These are phyloP conservation scores for Drosophila mercatorum DNA, from an alignment of 2,888 invertebrate genomes.

Conservation along the genomic window DNA sequence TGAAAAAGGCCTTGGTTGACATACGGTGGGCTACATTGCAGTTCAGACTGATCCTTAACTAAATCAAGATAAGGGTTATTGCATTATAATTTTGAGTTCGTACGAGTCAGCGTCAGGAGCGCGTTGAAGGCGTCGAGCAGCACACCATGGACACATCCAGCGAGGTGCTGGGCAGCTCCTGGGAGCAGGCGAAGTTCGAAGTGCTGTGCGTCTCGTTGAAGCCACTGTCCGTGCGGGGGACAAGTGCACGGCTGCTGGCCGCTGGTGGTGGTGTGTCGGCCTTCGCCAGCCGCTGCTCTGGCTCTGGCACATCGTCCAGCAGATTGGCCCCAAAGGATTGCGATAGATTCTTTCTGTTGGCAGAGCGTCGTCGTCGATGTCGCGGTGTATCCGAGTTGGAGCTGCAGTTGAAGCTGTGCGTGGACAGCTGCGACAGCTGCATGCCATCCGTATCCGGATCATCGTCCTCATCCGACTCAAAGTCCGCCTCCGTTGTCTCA, in stretches of 20 bases:
- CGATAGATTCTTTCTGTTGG: slow-evolving; percentile 84
- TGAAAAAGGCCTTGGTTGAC: slow-evolving; percentile 32
- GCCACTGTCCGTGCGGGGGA: slow-evolving; percentile 80
- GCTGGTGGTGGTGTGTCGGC: neutral
- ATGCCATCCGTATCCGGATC: slow-evolving; percentile 78
- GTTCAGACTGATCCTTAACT: slow-evolving; percentile 18
- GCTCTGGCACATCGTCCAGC: slow-evolving; percentile 53
- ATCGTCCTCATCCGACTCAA: slow-evolving; percentile 41
- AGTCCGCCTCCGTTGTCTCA: slow-evolving; percentile 25
- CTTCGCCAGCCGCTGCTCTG: slow-evolving; percentile 30
- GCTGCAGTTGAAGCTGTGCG: slow-evolving; percentile 72
- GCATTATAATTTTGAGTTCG: slow-evolving; percentile 26
- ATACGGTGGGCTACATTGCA: slow-evolving; percentile 53
- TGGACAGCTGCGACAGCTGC: slow-evolving; percentile 81
- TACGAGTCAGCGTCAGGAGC: slow-evolving; percentile 40
- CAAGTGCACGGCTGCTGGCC: neutral
- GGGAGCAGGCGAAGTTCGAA: slow-evolving; percentile 59
- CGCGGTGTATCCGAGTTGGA: slow-evolving; percentile 82
- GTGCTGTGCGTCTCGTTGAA: slow-evolving; percentile 82
- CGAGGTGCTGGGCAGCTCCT: slow-evolving; percentile 53
- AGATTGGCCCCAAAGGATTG: slow-evolving; percentile 81
- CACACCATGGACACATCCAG: slow-evolving; percentile 68
- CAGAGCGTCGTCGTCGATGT: slow-evolving; percentile 79
- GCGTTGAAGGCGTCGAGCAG: slow-evolving; percentile 75
- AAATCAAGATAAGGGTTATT: slow-evolving; percentile 37